These are phyloP conservation scores for Megaptera novaeangliae DNA, from an alignment of 2,113 vertebrate species.

Conservation along the genomic window DNA sequence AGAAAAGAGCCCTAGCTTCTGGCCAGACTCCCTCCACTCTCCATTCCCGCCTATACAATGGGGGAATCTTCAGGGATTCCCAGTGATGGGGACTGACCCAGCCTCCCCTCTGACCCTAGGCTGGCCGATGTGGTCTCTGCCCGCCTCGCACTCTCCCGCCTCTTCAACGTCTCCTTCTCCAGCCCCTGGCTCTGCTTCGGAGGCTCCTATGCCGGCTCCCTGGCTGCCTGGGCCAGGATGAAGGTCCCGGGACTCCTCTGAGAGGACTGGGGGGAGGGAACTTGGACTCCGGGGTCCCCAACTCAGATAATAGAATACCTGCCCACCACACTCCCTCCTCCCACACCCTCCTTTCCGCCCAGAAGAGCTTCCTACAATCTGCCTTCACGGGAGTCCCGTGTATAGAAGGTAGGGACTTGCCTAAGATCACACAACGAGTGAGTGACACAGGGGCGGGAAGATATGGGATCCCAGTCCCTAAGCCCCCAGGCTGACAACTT, in stretches of 20 bases:
- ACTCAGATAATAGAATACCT: neutral
- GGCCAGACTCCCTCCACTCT: neutral
- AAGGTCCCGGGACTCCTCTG: constrained; percentile 78
- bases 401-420: neutral
- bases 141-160: constrained; percentile 78
- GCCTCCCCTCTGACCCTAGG: constrained; percentile 62
- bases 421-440: neutral
- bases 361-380: neutral
- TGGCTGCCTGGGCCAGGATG: constrained; percentile 88
- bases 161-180: constrained; percentile 78
- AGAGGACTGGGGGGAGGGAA: neutral
- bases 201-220: constrained; percentile 88
- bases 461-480: neutral
- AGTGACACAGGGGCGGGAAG: neutral
- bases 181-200: constrained; percentile 91
- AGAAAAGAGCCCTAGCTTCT: neutral
- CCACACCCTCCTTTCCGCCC: neutral
- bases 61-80: neutral
- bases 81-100: neutral
- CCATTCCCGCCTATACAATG: neutral
- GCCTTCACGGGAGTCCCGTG: neutral
- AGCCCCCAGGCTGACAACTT: neutral
- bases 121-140: constrained; percentile 83
- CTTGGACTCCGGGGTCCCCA: neutral
- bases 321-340: neutral